phyloP scores from a whole-genome alignment of 2,888 invertebrate species.

The Deladenus siricidicola region DNA sequence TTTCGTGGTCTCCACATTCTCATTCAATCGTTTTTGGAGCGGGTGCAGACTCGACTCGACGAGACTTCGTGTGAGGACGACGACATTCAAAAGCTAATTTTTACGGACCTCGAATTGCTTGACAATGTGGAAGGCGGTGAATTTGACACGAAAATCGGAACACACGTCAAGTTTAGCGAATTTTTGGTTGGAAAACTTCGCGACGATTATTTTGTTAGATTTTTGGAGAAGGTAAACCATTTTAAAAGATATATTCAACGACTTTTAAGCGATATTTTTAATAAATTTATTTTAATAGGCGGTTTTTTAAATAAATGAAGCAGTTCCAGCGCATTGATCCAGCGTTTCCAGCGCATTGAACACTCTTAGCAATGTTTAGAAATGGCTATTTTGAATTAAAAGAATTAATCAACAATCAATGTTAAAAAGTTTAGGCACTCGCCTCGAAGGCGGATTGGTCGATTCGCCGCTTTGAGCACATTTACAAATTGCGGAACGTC shows the following conservation, averaged over 20 bases:
- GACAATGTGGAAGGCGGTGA: constrained; percentile 5
- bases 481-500: not conserved
- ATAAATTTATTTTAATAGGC: no score
- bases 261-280: no score
- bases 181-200: constrained; percentile 9
- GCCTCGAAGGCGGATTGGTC: no score
- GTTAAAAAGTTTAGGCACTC: no score
- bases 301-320: no score
- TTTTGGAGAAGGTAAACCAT: constrained; percentile 7
- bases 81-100: not conserved
- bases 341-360: no score
- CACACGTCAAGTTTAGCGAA: constrained; percentile 1
- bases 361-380: no score
- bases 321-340: no score
- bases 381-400: no score
- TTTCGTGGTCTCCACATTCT: constrained; percentile 8
- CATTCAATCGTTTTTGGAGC: constrained; percentile 3
- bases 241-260: no score
- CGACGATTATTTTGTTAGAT: not conserved
- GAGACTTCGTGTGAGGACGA: not conserved
- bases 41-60: not conserved
- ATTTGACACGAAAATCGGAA: constrained; percentile 13
- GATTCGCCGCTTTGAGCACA: not conserved
- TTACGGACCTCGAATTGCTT: not conserved
- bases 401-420: no score